phyloP scores from a whole-genome alignment of 2,888 invertebrate genomes.

The Pyrgus malvae region DNA sequence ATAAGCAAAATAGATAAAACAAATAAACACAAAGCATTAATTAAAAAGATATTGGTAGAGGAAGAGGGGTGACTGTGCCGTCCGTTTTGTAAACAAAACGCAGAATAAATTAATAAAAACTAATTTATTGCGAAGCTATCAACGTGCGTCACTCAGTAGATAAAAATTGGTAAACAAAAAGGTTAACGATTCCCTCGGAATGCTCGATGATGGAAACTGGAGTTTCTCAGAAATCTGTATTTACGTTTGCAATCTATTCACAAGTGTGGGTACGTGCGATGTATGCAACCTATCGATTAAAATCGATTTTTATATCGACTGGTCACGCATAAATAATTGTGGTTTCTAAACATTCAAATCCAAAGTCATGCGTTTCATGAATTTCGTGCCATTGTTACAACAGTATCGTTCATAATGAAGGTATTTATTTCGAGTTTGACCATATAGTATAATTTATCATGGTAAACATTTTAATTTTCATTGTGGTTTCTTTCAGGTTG shows the following conservation, averaged over 20 bases:
- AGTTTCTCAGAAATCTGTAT: slow-evolving; percentile 11
- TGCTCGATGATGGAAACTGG: slow-evolving; percentile 11
- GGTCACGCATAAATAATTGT: background rate
- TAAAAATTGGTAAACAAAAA: slow-evolving; percentile 54
- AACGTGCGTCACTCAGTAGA: slow-evolving; percentile 40
- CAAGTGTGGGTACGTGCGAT: background rate
- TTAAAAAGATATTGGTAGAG: slow-evolving; percentile 47
- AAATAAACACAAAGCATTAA: slow-evolving; percentile 48
- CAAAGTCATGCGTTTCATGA: background rate
- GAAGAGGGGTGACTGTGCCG: slow-evolving; percentile 36
- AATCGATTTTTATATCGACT: slow-evolving; percentile 4
- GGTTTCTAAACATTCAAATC: background rate
- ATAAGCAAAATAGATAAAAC: slow-evolving; percentile 36
- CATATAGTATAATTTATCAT: background rate
- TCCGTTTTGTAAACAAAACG: slow-evolving; percentile 57
- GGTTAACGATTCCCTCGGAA: slow-evolving; percentile 44
- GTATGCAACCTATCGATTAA: background rate
- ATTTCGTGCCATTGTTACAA: background rate
- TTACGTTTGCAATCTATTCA: slow-evolving; percentile 2
- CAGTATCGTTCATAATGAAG: background rate
- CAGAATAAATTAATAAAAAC: slow-evolving; percentile 58
- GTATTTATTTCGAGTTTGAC: background rate
- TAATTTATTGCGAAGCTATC: slow-evolving; percentile 55
- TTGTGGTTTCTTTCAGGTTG: background rate
- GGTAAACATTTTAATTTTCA: slow-evolving; percentile 5